These are phyloP conservation scores for Polyommatus icarus DNA, from an alignment of 2,888 invertebrate genomes.

Conservation along the genomic window DNA sequence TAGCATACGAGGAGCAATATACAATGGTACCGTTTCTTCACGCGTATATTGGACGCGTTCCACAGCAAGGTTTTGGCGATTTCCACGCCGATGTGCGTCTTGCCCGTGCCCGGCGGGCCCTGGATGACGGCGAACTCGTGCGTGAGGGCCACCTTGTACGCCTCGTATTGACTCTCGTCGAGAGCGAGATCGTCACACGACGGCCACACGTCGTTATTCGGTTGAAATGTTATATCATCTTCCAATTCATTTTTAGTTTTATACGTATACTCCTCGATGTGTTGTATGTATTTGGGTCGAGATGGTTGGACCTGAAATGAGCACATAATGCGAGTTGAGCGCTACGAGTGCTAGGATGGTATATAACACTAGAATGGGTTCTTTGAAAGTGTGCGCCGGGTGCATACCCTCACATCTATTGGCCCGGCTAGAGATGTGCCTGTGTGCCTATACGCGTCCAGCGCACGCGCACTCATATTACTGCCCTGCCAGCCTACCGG, in stretches of 20 bases:
- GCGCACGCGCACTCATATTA: no score
- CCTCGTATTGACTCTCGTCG: conserved; percentile 84
- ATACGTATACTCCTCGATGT: conserved; percentile 39
- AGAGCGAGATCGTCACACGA: conserved; percentile 66
- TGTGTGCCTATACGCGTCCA: no score
- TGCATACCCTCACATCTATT: no score
- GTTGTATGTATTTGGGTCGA: conserved; percentile 51
- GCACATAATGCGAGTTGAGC: not conserved
- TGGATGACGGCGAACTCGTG: conserved; percentile 88
- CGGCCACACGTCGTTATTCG: conserved; percentile 71
- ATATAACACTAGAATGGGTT: not conserved
- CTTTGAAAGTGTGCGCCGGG: not conserved
- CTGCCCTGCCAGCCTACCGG: no score
- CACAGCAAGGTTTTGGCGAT: conserved; percentile 83
- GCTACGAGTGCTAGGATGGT: not conserved
- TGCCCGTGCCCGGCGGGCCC: conserved; percentile 94
- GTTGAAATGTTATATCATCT: conserved; percentile 42
- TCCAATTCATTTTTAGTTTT: not conserved
- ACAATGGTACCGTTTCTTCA: conserved; percentile 42
- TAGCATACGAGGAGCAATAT: conserved; percentile 88
- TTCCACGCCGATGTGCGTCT: conserved; percentile 88
- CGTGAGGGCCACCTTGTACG: conserved; percentile 83
- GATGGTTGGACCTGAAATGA: conserved; percentile 50
- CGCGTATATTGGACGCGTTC: conserved; percentile 58
- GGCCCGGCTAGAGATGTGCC: no score